These are phyloP conservation scores for Paguma larvata DNA, from an alignment of 2,797 vertebrate species.

Conservation along the genomic window DNA sequence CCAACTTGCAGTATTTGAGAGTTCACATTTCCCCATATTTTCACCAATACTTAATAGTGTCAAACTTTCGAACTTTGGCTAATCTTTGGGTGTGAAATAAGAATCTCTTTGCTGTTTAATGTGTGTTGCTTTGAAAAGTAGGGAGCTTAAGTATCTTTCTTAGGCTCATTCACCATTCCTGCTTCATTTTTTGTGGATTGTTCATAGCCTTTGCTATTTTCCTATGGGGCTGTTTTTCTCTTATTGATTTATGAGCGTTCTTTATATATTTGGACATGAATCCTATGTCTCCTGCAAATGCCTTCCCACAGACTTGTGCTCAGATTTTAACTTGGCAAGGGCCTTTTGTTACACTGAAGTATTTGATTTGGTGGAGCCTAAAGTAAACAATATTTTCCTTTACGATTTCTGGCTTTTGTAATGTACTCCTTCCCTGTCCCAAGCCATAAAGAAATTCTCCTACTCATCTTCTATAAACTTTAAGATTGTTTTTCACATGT, in stretches of 20 bases:
- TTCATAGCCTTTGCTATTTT: neutral
- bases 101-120: neutral
- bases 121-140: neutral
- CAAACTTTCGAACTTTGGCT: neutral
- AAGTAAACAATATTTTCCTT: neutral
- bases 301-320: neutral
- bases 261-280: neutral
- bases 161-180: neutral
- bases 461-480: neutral
- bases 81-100: neutral
- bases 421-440: neutral
- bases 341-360: neutral
- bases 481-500: neutral
- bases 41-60: neutral
- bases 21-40: neutral
- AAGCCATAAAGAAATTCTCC: neutral
- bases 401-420: neutral
- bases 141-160: neutral
- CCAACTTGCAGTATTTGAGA: neutral
- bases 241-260: neutral
- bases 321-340: conserved; percentile 40
- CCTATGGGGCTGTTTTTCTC: neutral
- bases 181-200: neutral
- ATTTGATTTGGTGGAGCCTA: neutral
- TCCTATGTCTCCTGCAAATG: neutral